Percentiles rank a stretch among this genome's conserved stretches.
Conservation (phyloP, 30 jellyfish, hydroid and myxozoan genomes). For the Turritopsis rubra region DNA sequence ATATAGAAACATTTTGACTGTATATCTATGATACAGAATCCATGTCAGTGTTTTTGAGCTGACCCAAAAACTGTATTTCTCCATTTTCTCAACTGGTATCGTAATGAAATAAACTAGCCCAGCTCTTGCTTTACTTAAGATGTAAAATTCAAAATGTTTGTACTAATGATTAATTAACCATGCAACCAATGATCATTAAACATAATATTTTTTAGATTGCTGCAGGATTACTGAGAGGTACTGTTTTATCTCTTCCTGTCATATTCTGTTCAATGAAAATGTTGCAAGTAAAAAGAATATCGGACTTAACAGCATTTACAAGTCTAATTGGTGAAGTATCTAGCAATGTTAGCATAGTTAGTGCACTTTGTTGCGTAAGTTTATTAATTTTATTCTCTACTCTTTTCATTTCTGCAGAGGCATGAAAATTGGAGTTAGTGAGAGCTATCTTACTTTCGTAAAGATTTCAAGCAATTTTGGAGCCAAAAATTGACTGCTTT, state of each 20-base stretch:
- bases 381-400: neutral
- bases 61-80: no score
- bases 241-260: constrained; percentile 76
- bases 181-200: no score
- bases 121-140: no score
- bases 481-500: neutral
- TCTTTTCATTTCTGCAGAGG: neutral
- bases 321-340: constrained; percentile 36
- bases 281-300: constrained; percentile 40
- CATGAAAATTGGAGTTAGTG: neutral
- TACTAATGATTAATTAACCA: no score
- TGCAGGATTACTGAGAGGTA: constrained; percentile 80
- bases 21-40: no score
- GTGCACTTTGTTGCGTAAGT: constrained; percentile 82
- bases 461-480: no score
- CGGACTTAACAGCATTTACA: constrained; percentile 23
- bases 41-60: no score
- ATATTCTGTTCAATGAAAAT: constrained; percentile 74
- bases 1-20: no score
- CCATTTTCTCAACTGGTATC: no score
- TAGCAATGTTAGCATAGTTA: constrained; percentile 53
- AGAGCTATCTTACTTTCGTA: no score
- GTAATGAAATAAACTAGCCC: no score
- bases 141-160: no score
- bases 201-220: constrained; percentile 58